phyloP scores from a whole-genome alignment of 2,797 vertebrate genomes.

The Pogonophryne albipinna region DNA sequence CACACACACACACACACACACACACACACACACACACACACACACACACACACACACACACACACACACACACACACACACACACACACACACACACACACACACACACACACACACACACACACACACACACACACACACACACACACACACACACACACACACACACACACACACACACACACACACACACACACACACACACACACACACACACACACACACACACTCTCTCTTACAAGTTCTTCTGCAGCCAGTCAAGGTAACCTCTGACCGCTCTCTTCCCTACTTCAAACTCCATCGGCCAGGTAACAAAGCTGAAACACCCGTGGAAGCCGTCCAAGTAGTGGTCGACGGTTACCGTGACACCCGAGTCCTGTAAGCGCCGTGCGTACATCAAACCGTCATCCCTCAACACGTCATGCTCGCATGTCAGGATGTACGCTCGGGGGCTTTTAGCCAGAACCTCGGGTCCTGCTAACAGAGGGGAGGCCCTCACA shows the following conservation, averaged over 20 bases:
- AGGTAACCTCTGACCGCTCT: slow-evolving; percentile 86
- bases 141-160: background rate
- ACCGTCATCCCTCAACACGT: slow-evolving; percentile 94
- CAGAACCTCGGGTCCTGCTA: slow-evolving; percentile 86
- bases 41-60: slow-evolving; percentile 1
- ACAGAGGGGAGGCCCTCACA: slow-evolving; percentile 86
- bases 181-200: background rate
- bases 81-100: slow-evolving; percentile 3
- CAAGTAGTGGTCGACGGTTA: slow-evolving; percentile 89
- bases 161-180: background rate
- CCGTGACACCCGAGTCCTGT: slow-evolving; percentile 87
- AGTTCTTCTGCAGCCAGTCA: slow-evolving; percentile 90
- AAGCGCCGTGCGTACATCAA: slow-evolving; percentile 92
- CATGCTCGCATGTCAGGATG: slow-evolving; percentile 91
- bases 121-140: background rate
- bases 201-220: no score
- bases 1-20: accelerated
- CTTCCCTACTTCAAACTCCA: slow-evolving; percentile 87
- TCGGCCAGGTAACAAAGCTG: slow-evolving; percentile 87
- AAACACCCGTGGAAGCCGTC: slow-evolving; percentile 95
- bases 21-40: background rate
- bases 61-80: slow-evolving; percentile 6
- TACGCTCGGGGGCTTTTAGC: slow-evolving; percentile 89
- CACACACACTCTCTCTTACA: slow-evolving; percentile 77
- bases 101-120: background rate